phyloP scores from a whole-genome alignment of 2,113 vertebrate species.

The Clarias gariepinus region DNA sequence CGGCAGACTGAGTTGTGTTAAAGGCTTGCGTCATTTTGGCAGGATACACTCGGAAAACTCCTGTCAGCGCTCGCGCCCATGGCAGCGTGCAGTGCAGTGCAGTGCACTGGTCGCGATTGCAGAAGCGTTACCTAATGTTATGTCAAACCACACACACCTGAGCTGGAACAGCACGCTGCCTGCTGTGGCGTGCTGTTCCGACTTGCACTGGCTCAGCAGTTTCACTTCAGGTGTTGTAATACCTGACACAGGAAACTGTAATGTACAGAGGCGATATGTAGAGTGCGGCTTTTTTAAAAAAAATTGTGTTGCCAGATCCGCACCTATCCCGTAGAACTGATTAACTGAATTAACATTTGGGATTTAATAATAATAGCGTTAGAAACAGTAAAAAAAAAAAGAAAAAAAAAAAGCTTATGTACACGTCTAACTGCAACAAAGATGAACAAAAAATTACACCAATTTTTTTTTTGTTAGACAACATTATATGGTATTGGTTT shows the following conservation, averaged over 20 bases:
- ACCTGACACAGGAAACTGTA: background rate
- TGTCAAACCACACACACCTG: constrained; percentile 4
- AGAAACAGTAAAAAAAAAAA: background rate
- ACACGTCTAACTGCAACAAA: too few relatives aligned
- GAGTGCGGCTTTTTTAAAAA: background rate
- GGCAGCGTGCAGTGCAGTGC: background rate
- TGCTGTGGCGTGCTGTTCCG: background rate
- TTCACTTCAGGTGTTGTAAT: background rate
- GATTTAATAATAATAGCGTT: background rate
- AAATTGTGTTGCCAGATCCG: background rate
- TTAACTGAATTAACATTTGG: background rate
- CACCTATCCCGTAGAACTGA: background rate
- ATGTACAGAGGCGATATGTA: background rate
- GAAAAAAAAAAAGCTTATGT: background rate
- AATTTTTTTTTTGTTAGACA: too few relatives aligned
- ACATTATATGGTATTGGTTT: too few relatives aligned
- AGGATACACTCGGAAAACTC: background rate
- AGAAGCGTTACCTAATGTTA: background rate
- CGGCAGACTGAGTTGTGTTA: background rate
- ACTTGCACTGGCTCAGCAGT: background rate
- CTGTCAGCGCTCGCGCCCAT: constrained; percentile 5
- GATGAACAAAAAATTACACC: too few relatives aligned
- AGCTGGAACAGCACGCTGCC: background rate
- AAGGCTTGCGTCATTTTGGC: constrained; percentile 34
- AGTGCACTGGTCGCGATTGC: background rate